phyloP scores from a whole-genome alignment of 1,140 invertebrate genomes.

The Heliconius hermathena region DNA sequence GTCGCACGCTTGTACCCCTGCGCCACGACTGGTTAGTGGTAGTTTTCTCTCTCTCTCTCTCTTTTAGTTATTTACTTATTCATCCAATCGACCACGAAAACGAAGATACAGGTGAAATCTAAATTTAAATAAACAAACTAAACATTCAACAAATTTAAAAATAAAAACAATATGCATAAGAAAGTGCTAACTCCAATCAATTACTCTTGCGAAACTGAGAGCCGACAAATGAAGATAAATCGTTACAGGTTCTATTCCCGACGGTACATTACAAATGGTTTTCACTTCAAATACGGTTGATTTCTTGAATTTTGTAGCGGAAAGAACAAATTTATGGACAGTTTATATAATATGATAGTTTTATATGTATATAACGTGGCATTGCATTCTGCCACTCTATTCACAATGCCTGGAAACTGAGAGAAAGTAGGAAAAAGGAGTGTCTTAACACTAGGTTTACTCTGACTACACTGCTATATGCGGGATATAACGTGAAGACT shows the following conservation, averaged over 20 bases:
- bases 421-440: too few species aligned
- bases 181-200: slow-evolving; percentile 16
- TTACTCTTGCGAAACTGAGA: slow-evolving; percentile 12
- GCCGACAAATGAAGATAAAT: slow-evolving; percentile 30
- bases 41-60: too few species aligned
- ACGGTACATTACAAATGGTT: slow-evolving; percentile 16
- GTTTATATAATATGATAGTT: background rate
- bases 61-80: too few species aligned
- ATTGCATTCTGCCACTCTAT: background rate
- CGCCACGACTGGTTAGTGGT: too few species aligned
- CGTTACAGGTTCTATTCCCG: slow-evolving; percentile 15
- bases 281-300: background rate
- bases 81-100: too few species aligned
- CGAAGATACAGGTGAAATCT: background rate
- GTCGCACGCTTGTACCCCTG: too few species aligned
- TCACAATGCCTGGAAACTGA: background rate
- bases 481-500: too few species aligned
- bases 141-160: background rate
- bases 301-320: background rate
- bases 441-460: too few species aligned
- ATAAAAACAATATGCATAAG: background rate
- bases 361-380: too few species aligned
- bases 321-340: background rate
- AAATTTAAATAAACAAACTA: background rate
- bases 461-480: too few species aligned